These are phyloP conservation scores for Cygnus atratus DNA, from an alignment of 2,113 vertebrate species.

Conservation along the genomic window DNA sequence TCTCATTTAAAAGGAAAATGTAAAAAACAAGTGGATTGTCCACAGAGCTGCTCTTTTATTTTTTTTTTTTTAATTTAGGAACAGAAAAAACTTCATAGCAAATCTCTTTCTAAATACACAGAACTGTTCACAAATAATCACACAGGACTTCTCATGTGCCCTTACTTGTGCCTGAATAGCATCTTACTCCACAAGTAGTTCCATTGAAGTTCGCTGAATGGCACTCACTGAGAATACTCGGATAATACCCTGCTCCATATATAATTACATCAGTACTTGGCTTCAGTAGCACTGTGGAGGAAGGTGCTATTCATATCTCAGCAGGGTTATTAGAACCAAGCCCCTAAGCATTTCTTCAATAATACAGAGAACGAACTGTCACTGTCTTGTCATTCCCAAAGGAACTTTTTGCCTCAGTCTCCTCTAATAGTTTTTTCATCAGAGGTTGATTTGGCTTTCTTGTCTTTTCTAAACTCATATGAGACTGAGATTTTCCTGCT, in stretches of 20 bases:
- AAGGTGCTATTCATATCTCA: conserved; percentile 18
- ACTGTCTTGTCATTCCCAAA: background rate
- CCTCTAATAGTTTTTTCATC: background rate
- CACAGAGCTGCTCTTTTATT: background rate
- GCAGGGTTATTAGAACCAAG: background rate
- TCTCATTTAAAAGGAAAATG: background rate
- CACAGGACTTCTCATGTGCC: background rate
- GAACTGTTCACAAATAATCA: background rate
- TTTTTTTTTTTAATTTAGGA: background rate
- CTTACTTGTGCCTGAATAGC: background rate
- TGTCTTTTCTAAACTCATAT: background rate
- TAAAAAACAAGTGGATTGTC: background rate
- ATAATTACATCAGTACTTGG: conserved; percentile 37
- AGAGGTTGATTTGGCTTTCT: background rate
- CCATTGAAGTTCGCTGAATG: conserved; percentile 7
- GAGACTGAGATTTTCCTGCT: background rate
- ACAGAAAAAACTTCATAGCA: background rate
- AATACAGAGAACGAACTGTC: background rate
- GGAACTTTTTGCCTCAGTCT: background rate
- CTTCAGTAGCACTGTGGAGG: background rate
- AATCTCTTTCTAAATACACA: background rate
- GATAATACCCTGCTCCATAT: conserved; percentile 2
- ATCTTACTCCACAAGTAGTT: conserved; percentile 9
- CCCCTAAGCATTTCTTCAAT: background rate
- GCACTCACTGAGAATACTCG: background rate